Base-by-base conservation (phyloP, 2,113 vertebrate genomes). In the Saccopteryx leptura region DNA sequence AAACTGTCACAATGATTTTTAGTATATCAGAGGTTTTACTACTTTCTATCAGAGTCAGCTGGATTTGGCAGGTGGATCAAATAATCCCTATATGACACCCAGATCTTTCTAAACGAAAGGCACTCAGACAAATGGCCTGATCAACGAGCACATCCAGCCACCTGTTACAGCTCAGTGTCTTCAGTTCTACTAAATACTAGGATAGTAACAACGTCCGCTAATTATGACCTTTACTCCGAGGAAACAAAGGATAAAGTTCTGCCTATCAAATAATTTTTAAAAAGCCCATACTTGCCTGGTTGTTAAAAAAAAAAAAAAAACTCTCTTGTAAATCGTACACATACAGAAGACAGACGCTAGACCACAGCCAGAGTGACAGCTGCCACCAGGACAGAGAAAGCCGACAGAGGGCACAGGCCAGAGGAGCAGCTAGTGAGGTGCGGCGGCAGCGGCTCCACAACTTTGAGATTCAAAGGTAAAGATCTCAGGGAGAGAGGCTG, bases 401-500 rank as follows among this genome's bases (percentile, higher is more conserved):
- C 91, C 88, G 98, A 97, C 96, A 95, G 96, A 95, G 97, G 94
- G 94, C 97, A 91, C 85, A 95, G 96, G 96, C 90, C 98, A 97
- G 93, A 97, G 97, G 93, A 97, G 98, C 91, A 97, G 98, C 96
- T 79, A 96, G 97, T 79, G 96, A 97, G 93, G 97, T 63, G 94
- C 97, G 93, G 98, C 97, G 98, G 98, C 98, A 95, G 97, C 96
- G 95, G 96, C 98, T 97, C 97, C 98, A 56, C 92, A 71, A 89
- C 97, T 96, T 7, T 84, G 96, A 94, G 95, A 98, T 58, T 13
- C 96, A 97, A 89, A 97, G 97, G 87, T 87, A 95, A 97, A 90
- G 95, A 96, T 97, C 97, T 98, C 98, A 95, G 98, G 98, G 98
- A 98, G 96, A 98, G 97, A 99, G 96, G 98, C 98, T 98, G 98